Conservation (phyloP, 2,797 vertebrate species). For the Glyptemys insculpta region DNA sequence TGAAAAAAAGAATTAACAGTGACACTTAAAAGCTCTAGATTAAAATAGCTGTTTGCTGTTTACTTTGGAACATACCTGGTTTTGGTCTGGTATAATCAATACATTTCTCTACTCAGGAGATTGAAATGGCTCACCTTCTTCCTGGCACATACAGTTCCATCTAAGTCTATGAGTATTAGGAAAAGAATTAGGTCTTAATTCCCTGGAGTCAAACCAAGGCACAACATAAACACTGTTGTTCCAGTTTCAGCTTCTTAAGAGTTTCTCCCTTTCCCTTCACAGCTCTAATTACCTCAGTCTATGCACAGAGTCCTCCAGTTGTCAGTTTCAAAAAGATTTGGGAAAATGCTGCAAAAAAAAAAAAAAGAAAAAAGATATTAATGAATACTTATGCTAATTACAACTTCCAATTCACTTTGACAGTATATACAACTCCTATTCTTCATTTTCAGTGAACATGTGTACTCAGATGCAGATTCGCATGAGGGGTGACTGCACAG, state of each 20-base stretch:
- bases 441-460: neutral
- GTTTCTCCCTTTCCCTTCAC: rapidly evolving
- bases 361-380: neutral
- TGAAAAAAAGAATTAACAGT: constrained; percentile 7
- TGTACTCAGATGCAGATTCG: neutral
- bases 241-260: neutral
- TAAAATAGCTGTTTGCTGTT: constrained; percentile 8
- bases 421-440: neutral
- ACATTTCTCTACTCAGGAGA: neutral
- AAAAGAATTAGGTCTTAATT: constrained; percentile 24
- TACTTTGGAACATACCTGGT: constrained; percentile 36
- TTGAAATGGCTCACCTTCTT: neutral
- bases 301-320: neutral
- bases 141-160: constrained; percentile 42
- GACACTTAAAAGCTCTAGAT: neutral
- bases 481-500: neutral
- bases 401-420: neutral
- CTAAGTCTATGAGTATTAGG: neutral
- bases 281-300: neutral
- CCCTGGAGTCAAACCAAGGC: constrained; percentile 28
- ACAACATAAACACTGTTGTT: rapidly evolving
- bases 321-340: neutral
- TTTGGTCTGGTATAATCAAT: constrained; percentile 55
- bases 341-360: neutral
- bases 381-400: neutral